phyloP scores from a whole-genome alignment of 2,888 invertebrate species.

The Tetanocera ferruginea region DNA sequence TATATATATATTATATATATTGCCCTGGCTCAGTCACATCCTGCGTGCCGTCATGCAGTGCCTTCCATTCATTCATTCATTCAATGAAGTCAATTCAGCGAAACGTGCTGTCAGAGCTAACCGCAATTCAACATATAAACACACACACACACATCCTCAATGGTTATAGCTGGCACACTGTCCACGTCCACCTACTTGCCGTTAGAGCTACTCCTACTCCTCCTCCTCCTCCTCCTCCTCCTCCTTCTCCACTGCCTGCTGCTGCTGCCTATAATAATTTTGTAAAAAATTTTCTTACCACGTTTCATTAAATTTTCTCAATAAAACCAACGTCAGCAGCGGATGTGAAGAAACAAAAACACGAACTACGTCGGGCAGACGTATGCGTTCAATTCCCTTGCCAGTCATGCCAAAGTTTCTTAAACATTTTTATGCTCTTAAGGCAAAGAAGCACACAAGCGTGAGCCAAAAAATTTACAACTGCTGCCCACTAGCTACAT shows the following conservation, averaged over 20 bases:
- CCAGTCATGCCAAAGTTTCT: conserved; percentile 1
- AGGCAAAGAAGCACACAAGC: neutral
- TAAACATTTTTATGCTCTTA: neutral
- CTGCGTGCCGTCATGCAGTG: neutral
- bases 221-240: too few species aligned
- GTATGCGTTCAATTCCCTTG: neutral
- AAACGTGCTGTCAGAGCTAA: conserved; percentile 10
- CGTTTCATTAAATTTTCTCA: conserved; percentile 54
- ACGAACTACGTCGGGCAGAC: neutral
- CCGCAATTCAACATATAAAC: conserved; percentile 8
- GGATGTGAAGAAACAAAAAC: neutral
- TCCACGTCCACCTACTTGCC: too few species aligned
- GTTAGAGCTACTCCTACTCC: too few species aligned
- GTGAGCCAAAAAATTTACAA: neutral
- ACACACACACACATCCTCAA: neutral
- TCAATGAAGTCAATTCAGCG: conserved; percentile 10
- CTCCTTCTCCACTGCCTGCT: too few species aligned
- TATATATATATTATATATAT: too few species aligned
- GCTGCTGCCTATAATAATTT: too few species aligned
- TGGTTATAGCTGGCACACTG: too few species aligned
- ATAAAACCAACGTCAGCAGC: conserved; percentile 33
- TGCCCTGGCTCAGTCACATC: neutral
- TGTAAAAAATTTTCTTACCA: conserved; percentile 50
- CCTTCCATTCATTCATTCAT: neutral
- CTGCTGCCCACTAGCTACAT: neutral